Conservation (phyloP, 2,113 vertebrate species). For the Myotis lucifugus region DNA sequence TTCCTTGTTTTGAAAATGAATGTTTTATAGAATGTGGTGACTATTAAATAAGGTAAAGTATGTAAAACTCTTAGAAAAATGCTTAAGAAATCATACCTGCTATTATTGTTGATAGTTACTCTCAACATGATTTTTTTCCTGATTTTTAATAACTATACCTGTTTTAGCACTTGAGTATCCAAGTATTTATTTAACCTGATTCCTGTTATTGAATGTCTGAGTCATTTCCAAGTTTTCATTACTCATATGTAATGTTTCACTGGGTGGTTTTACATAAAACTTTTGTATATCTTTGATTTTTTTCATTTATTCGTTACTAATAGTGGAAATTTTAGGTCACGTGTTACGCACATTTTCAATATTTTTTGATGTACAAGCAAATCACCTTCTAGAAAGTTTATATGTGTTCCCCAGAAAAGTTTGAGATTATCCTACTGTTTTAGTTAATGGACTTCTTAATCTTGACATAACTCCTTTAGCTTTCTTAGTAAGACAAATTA, state of each 20-base stretch:
- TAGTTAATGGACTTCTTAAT: not conserved
- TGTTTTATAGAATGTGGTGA: not conserved
- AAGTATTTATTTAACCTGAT: not conserved
- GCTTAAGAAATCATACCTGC: not conserved
- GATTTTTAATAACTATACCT: not conserved
- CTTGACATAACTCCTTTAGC: conserved; percentile 13
- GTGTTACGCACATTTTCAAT: not conserved
- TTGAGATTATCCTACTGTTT: not conserved
- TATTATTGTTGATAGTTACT: not conserved
- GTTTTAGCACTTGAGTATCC: conserved; percentile 3
- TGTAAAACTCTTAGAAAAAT: not conserved
- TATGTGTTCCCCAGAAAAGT: not conserved
- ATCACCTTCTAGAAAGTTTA: not conserved
- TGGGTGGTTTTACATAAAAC: not conserved
- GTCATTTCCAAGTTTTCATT: conserved; percentile 6
- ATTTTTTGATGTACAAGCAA: not conserved
- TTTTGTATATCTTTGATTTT: conserved; percentile 9
- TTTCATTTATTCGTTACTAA: not conserved
- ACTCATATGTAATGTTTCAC: not conserved
- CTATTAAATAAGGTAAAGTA: not conserved
- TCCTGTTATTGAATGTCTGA: not conserved
- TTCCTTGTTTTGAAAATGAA: conserved; percentile 17
- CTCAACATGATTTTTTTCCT: not conserved
- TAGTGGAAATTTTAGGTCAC: not conserved
- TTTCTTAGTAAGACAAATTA: not conserved